These are phyloP conservation scores for Stenotaenia linearis DNA, from an alignment of 2,888 invertebrate species.

Conservation along the genomic window DNA sequence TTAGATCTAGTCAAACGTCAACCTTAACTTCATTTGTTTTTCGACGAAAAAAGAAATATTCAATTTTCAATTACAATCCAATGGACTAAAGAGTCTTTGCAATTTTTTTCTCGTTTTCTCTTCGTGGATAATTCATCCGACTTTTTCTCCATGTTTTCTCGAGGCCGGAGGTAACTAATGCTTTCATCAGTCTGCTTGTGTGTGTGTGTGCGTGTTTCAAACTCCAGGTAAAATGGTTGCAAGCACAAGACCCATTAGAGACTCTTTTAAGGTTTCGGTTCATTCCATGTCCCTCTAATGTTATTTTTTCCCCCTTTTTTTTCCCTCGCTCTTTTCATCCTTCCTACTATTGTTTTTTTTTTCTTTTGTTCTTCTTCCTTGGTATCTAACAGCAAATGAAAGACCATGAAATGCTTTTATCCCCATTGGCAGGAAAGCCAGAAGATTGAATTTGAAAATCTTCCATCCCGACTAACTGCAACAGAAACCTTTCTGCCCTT, in stretches of 20 bases:
- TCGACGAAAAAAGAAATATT: background rate
- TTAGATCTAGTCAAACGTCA: constrained; percentile 11
- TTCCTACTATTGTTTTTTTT: background rate
- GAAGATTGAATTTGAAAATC: constrained; percentile 15
- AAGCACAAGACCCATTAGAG: constrained; percentile 19
- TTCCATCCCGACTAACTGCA: background rate
- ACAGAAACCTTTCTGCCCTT: constrained; percentile 11
- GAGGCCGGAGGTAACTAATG: background rate
- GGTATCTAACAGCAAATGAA: constrained; percentile 1
- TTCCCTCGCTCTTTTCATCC: background rate
- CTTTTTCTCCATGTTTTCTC: background rate
- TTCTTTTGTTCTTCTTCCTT: background rate
- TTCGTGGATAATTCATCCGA: background rate
- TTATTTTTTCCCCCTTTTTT: background rate
- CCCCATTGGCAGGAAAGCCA: background rate
- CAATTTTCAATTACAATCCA: constrained; percentile 10
- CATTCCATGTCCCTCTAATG: background rate
- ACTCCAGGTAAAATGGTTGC: constrained; percentile 9
- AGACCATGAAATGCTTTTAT: constrained; percentile 19
- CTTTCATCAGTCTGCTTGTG: background rate
- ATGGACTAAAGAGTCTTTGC: background rate
- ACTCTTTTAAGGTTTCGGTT: constrained; percentile 5
- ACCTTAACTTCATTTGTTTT: background rate
- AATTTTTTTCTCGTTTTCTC: background rate
- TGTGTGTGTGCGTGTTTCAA: background rate